Evolutionary conservation across 1,140 invertebrate genomes (phyloP).

Genomic region (Hypsibius dujardini): DNA sequence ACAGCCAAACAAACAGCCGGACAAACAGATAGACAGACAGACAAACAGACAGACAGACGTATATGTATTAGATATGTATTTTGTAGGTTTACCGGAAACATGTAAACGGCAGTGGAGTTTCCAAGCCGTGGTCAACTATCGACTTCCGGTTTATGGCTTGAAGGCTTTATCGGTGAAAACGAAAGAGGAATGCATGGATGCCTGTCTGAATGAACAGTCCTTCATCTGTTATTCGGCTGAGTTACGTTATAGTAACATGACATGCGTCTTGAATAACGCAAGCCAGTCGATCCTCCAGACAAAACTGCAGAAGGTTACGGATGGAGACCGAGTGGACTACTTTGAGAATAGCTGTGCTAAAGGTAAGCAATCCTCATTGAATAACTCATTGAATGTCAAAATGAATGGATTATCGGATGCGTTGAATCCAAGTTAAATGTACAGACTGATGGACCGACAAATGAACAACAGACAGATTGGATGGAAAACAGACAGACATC

Average conservation of each 20-base stretch:
- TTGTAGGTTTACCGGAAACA: not conserved
- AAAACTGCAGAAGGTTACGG: not conserved
- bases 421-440: no score
- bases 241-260: not conserved
- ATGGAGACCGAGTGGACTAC: constrained; percentile 27
- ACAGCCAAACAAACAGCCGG: no score
- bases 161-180: not conserved
- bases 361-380: constrained; percentile 26
- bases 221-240: constrained; percentile 9
- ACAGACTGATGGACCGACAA: no score
- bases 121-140: not conserved
- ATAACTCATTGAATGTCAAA: no score
- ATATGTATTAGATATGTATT: no score
- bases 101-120: not conserved
- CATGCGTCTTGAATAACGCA: not conserved
- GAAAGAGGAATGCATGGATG: constrained; percentile 11
- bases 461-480: no score
- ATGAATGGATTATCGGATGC: no score
- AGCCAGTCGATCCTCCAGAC: not conserved
- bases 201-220: constrained; percentile 12
- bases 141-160: not conserved
- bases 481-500: no score
- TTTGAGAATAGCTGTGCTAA: constrained; percentile 39
- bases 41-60: no score
- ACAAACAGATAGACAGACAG: no score